phyloP scores from a whole-genome alignment of 2,888 invertebrate genomes.

The Galeruca laticollis region DNA sequence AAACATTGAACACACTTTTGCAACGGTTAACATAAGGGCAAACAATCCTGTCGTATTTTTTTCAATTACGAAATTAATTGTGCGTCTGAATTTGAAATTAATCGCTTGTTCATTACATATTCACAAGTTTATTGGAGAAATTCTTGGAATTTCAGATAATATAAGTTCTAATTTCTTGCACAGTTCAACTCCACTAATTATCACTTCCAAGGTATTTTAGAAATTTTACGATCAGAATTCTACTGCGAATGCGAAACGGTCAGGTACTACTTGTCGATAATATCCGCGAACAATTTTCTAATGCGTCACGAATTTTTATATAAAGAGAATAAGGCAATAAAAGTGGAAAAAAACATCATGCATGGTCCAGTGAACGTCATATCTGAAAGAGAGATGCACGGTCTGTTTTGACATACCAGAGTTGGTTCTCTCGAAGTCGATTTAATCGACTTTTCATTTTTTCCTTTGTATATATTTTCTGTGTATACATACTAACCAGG shows the following conservation, averaged over 20 bases:
- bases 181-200: too few species aligned
- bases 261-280: not conserved
- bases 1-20: too few species aligned
- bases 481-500: conserved; percentile 38
- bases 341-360: conserved; percentile 31
- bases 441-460: conserved; percentile 54
- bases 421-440: conserved; percentile 52
- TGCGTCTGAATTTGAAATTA: too few species aligned
- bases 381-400: conserved; percentile 52
- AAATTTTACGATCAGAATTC: not conserved
- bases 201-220: too few species aligned
- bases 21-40: too few species aligned
- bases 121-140: too few species aligned
- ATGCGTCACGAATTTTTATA: conserved; percentile 7
- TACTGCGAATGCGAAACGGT: conserved; percentile 1
- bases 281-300: conserved; percentile 8
- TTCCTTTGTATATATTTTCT: conserved; percentile 29
- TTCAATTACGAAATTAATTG: too few species aligned
- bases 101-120: too few species aligned
- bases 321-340: conserved; percentile 13
- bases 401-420: conserved; percentile 55
- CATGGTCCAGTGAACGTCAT: conserved; percentile 44
- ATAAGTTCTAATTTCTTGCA: too few species aligned
- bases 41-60: too few species aligned
- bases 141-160: too few species aligned